phyloP scores from a whole-genome alignment of 2,888 invertebrate genomes.

The Nineta flava region DNA sequence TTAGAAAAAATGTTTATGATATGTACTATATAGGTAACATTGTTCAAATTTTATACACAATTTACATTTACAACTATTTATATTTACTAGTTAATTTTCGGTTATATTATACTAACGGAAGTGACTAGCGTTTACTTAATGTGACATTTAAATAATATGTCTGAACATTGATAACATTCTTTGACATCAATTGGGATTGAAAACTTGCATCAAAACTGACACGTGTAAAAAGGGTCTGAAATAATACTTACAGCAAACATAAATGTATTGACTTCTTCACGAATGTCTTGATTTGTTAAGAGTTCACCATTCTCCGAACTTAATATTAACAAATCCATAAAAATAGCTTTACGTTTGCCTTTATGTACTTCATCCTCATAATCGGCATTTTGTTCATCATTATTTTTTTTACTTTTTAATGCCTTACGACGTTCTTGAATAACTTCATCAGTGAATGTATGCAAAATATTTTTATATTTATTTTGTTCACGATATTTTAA shows the following conservation, averaged over 20 bases:
- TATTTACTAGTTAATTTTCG: too few species aligned
- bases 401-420: neutral
- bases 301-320: slow-evolving; percentile 6
- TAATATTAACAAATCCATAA: slow-evolving; percentile 8
- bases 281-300: slow-evolving; percentile 9
- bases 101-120: too few species aligned
- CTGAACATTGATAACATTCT: too few species aligned
- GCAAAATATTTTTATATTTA: slow-evolving; percentile 26
- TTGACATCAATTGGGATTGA: too few species aligned
- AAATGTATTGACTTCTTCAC: slow-evolving; percentile 10
- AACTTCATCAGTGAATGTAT: slow-evolving; percentile 30
- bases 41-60: too few species aligned
- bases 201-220: too few species aligned
- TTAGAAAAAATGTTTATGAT: too few species aligned
- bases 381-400: neutral
- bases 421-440: slow-evolving; percentile 1
- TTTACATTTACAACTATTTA: too few species aligned
- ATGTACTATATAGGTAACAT: too few species aligned
- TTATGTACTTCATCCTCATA: neutral
- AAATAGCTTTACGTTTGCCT: slow-evolving; percentile 2
- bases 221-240: too few species aligned
- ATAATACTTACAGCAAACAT: slow-evolving; percentile 9
- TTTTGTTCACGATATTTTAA: slow-evolving; percentile 24
- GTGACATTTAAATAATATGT: too few species aligned
- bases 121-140: too few species aligned